Evolutionary conservation across 1,140 invertebrate genomes (phyloP), one percentile per base, ranked within the genome.

Genomic region (Hetaerina americana): DNA sequence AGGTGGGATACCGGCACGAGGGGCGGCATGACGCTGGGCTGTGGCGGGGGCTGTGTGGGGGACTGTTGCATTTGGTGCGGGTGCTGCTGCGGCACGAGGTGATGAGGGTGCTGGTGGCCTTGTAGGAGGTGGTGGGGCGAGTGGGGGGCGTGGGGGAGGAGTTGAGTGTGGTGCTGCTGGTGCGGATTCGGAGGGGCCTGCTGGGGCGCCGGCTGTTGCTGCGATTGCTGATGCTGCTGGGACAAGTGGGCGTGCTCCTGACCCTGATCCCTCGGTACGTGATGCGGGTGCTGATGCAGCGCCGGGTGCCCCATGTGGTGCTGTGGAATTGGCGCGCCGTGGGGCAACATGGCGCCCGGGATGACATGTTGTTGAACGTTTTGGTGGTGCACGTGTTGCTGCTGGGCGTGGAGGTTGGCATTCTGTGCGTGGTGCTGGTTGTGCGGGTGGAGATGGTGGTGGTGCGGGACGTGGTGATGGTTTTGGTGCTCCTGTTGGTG

Each of bases 401-500:
- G 85, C 72, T 89, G 87, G 74, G 89, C 87, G 73, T 89, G 88
- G 74, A 90, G 90, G 0, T 87, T 71, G 10, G 73, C 87, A 78
- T 90, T 89, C 72, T 90, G 89, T 22, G 85, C 72, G 70, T 86
- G 85, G 76, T 88, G 87, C 5, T 83, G 78, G 70, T 88, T 87
- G 0, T 85, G 82, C 73, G 88, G 87, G 70, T 82, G 83, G 12
- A 84, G 77, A 72, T 86, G 84, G 67, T 83, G 82, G 66, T 82
- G 79, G 6, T 73, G 68, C 25, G 29, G 70, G 2, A 49, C 66
- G 66, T 68, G 73, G 27, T 68, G 73, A 49, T 69, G 73, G 79
- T 67, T 78, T 78, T 73, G 77, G 77, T 66, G 76, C 72, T 31
- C 85, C 22, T 66, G 57, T 27, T 66, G 66, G 67, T 29, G 75